phyloP scores from a whole-genome alignment of 2,113 vertebrate species.

The Climacteris rufus region DNA sequence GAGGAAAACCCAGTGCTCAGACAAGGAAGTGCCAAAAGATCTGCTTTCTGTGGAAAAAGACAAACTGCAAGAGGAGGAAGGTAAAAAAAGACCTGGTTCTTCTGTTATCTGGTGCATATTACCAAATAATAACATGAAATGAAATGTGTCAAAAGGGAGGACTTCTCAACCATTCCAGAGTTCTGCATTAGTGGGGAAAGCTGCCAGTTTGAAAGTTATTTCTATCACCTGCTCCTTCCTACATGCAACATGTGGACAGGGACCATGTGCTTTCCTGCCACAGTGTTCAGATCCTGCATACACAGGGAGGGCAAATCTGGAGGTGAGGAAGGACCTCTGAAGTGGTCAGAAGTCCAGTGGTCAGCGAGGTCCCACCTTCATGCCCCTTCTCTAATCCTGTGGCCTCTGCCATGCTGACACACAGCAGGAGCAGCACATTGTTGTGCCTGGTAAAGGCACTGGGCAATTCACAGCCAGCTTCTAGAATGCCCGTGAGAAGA shows the following conservation, averaged over 20 bases:
- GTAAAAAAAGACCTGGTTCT: neutral
- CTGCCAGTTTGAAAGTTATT: neutral
- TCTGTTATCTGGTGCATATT: neutral
- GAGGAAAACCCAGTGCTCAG: constrained; percentile 15
- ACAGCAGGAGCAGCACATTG: neutral
- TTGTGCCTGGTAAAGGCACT: neutral
- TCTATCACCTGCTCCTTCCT: neutral
- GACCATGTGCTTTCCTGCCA: neutral
- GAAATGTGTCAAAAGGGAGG: neutral
- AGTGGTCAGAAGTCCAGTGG: neutral
- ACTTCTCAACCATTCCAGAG: neutral
- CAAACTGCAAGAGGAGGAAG: constrained; percentile 46
- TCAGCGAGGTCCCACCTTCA: neutral
- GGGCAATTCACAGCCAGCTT: neutral
- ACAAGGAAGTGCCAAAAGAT: neutral
- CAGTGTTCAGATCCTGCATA: neutral
- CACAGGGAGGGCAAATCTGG: neutral
- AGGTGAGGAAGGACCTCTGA: neutral
- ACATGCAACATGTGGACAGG: accelerated
- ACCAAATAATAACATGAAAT: neutral
- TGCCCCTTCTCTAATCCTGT: neutral
- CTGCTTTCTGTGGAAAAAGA: constrained; percentile 15
- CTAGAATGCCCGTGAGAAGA: accelerated
- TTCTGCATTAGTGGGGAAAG: neutral
- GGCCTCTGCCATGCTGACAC: neutral